These are phyloP conservation scores for Megaceryle alcyon DNA, from an alignment of 2,797 vertebrate species.

Conservation along the genomic window DNA sequence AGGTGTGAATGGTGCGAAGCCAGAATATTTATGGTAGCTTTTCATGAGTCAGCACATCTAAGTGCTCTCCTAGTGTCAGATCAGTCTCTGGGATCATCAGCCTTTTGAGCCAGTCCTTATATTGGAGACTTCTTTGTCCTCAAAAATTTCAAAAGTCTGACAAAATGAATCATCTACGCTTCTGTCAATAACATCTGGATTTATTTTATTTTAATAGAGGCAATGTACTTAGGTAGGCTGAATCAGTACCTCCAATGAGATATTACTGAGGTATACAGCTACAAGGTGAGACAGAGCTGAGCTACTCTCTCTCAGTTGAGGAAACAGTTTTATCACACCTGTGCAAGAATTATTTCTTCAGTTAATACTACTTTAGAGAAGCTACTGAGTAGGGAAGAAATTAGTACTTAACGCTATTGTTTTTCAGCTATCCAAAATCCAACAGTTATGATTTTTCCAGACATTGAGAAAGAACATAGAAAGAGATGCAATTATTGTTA, in stretches of 20 bases:
- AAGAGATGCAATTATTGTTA: background rate
- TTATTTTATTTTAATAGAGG: background rate
- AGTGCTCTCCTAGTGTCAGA: background rate
- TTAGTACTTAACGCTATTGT: background rate
- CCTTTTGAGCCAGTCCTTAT: background rate
- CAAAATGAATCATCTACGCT: background rate
- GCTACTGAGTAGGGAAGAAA: background rate
- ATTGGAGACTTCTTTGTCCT: background rate
- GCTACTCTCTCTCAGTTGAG: background rate
- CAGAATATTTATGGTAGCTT: background rate
- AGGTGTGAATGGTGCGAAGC: background rate
- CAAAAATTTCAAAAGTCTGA: background rate
- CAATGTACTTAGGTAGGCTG: background rate
- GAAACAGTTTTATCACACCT: background rate
- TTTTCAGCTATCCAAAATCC: background rate
- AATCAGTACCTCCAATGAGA: background rate
- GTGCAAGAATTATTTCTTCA: background rate
- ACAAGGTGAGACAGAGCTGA: background rate
- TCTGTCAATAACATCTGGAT: background rate
- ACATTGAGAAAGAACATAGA: background rate
- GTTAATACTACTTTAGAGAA: background rate
- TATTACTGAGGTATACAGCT: background rate
- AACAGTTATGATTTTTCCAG: background rate
- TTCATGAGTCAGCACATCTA: background rate
- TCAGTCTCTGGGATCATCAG: background rate